A percentile compares a stretch with the other conserved stretches of the same genome.
These are phyloP conservation scores for Tyrophagus putrescentiae DNA, from an alignment of 1,140 invertebrate genomes.

Conservation along the genomic window DNA sequence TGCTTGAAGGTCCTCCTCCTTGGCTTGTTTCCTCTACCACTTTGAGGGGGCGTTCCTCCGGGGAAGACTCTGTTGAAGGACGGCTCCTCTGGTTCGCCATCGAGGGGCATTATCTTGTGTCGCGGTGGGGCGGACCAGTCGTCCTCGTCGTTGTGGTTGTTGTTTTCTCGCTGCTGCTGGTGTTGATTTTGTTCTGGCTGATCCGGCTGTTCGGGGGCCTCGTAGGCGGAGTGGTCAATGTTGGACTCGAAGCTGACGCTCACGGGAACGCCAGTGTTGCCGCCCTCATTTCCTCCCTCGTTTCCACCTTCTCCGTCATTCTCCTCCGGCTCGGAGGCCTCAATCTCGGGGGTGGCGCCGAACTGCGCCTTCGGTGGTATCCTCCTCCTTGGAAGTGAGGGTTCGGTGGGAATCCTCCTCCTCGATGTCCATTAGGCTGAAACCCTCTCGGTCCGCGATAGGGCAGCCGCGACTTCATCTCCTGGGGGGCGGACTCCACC, in stretches of 20 bases:
- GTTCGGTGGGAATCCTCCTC: no score
- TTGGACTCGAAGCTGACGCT: background rate
- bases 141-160: background rate
- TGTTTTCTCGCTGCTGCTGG: background rate
- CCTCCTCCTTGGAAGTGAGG: no score
- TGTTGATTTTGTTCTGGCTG: background rate
- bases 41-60: no score
- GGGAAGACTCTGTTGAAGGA: background rate
- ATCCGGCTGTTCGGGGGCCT: background rate
- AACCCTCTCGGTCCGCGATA: no score
- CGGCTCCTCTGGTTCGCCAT: background rate
- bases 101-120: background rate
- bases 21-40: no score
- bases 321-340: background rate
- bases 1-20: no score
- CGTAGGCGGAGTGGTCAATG: background rate
- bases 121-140: background rate
- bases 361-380: no score
- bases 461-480: background rate
- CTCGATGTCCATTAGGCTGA: no score
- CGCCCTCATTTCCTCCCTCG: background rate
- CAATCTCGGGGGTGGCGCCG: no score
- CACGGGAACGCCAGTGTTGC: background rate
- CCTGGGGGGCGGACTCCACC: slow-evolving; percentile 1
- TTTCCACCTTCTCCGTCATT: background rate